Conservation (phyloP, 1,140 invertebrate species). For the Bombus turneri region DNA sequence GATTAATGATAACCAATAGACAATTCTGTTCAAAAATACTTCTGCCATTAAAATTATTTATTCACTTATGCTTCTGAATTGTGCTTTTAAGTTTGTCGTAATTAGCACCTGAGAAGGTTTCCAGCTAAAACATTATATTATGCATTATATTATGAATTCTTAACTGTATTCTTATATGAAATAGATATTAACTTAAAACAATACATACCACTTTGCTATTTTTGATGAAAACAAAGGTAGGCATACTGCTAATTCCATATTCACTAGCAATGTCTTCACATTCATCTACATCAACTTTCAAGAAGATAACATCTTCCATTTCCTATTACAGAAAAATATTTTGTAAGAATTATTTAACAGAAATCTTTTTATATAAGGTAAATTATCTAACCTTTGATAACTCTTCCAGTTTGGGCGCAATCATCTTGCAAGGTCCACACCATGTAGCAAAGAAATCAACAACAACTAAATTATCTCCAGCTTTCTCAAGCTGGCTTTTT, state of each 20-base stretch:
- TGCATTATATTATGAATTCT: conserved; percentile 22
- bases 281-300: conserved; percentile 94
- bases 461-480: conserved; percentile 92
- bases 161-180: background rate
- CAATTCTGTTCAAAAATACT: conserved; percentile 49
- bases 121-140: conserved; percentile 78
- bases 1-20: conserved; percentile 51
- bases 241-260: conserved; percentile 94
- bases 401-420: conserved; percentile 91
- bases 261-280: conserved; percentile 91
- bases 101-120: conserved; percentile 91
- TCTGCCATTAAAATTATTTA: conserved; percentile 38
- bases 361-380: background rate
- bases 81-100: conserved; percentile 87
- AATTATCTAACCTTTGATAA: conserved; percentile 83
- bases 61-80: conserved; percentile 85
- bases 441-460: conserved; percentile 94
- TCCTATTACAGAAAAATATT: conserved; percentile 84
- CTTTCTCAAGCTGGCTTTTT: conserved; percentile 87
- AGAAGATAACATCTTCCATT: conserved; percentile 85
- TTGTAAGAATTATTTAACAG: conserved; percentile 23
- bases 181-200: background rate
- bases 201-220: conserved; percentile 85
- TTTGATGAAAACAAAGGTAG: conserved; percentile 96
- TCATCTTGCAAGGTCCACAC: conserved; percentile 97